Percentiles rank a stretch among this genome's conserved stretches.
Evolutionary conservation across 2,797 vertebrate genomes (phyloP).

Genomic region (Podarcis lilfordi): DNA sequence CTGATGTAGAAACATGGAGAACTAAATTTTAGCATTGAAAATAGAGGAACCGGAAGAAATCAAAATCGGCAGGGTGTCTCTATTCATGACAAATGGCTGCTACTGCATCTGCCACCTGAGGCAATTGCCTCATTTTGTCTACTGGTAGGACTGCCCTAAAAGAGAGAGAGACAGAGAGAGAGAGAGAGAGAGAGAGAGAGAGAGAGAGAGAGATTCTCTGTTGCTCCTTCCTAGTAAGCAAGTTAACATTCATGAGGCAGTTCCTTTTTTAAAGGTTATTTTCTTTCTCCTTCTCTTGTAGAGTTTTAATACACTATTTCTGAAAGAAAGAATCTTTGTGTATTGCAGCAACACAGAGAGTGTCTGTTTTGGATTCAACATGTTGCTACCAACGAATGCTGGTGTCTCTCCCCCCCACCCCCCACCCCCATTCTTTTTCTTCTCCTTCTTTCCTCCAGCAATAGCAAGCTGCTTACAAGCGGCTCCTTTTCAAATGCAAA

Average conservation of each 20-base stretch:
- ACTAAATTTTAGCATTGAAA: too few relatives aligned
- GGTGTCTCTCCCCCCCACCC: background rate
- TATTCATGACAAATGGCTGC: too few relatives aligned
- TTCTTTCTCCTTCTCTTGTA: background rate
- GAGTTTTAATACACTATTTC: background rate
- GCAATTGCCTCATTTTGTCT: too few relatives aligned
- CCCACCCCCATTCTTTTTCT: background rate
- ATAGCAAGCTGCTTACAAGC: background rate
- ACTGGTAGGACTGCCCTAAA: too few relatives aligned
- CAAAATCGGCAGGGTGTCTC: too few relatives aligned
- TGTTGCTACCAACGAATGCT: background rate
- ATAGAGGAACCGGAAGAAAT: too few relatives aligned
- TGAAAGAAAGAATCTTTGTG: background rate
- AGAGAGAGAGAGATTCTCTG: background rate
- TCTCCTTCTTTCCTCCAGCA: background rate
- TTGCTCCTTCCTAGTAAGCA: background rate
- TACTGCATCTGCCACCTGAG: too few relatives aligned
- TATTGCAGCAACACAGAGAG: background rate
- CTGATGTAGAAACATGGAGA: too few relatives aligned
- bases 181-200: background rate
- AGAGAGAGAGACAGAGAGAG: background rate
- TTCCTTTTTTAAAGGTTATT: background rate
- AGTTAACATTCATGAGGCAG: background rate
- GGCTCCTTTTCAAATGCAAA: slow-evolving; percentile 35
- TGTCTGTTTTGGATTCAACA: background rate